Conservation (phyloP, 2,797 vertebrate genomes). For the Fundulus diaphanus region DNA sequence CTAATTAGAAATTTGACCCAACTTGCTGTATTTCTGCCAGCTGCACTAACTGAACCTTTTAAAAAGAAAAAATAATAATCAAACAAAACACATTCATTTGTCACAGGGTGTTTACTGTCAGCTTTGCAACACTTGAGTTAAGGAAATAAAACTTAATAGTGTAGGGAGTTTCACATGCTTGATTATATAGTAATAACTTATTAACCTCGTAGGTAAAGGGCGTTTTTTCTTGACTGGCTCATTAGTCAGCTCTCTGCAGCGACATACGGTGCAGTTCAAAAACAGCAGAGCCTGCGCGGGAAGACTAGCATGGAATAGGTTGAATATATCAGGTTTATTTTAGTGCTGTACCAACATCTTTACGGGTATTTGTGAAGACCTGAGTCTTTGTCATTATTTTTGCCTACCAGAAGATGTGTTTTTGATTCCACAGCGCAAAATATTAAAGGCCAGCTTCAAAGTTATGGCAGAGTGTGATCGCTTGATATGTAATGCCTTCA, state of each 20-base stretch:
- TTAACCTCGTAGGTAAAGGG: slow-evolving; percentile 79
- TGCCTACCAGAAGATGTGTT: slow-evolving; percentile 6
- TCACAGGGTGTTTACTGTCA: slow-evolving; percentile 58
- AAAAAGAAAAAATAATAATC: not conserved
- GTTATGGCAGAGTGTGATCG: slow-evolving; percentile 10
- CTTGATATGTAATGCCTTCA: not conserved
- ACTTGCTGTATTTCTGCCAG: not conserved
- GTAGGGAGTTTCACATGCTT: slow-evolving; percentile 54
- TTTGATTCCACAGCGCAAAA: slow-evolving; percentile 6
- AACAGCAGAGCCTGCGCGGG: slow-evolving; percentile 27
- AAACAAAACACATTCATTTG: slow-evolving; percentile 24
- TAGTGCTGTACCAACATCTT: not conserved
- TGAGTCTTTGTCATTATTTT: slow-evolving; percentile 6
- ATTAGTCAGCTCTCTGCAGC: slow-evolving; percentile 69
- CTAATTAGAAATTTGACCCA: not conserved
- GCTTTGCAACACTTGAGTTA: slow-evolving; percentile 34
- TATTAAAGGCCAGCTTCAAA: slow-evolving; percentile 16
- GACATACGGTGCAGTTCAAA: slow-evolving; percentile 49
- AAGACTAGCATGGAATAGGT: slow-evolving; percentile 39
- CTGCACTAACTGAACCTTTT: slow-evolving; percentile 3
- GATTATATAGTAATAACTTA: slow-evolving; percentile 76
- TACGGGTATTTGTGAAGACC: slow-evolving; percentile 4
- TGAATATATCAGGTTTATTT: slow-evolving; percentile 25
- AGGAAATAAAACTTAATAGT: slow-evolving; percentile 31
- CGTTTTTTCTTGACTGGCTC: slow-evolving; percentile 65